phyloP scores from a whole-genome alignment of 2,113 vertebrate genomes.

The Ciconia boyciana region DNA sequence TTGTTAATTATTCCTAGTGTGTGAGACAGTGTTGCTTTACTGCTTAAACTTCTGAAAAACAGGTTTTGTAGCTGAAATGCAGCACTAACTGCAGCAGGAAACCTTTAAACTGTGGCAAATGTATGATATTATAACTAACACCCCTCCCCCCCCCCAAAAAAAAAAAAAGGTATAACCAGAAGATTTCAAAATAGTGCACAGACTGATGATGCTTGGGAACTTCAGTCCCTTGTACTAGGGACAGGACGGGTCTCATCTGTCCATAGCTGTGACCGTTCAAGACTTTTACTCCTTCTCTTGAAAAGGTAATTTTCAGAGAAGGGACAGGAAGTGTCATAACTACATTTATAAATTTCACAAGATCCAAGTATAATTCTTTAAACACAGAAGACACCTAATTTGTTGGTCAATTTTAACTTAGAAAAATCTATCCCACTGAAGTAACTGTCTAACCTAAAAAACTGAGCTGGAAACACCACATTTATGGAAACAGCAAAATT shows the following conservation, averaged over 20 bases:
- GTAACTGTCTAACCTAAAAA: not conserved
- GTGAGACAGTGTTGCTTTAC: not conserved
- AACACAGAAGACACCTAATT: not conserved
- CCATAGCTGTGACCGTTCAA: not conserved
- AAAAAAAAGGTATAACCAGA: too few species aligned
- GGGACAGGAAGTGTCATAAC: not conserved
- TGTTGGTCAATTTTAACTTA: not conserved
- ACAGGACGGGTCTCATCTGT: not conserved
- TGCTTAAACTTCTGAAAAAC: not conserved
- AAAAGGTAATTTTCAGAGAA: not conserved
- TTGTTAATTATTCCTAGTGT: not conserved
- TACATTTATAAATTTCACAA: not conserved
- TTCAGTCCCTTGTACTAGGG: accelerated
- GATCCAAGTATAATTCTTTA: not conserved
- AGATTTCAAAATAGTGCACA: not conserved
- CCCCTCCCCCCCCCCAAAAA: too few species aligned
- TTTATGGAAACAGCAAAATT: not conserved
- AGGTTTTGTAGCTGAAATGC: not conserved
- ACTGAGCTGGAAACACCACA: not conserved
- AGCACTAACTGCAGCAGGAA: not conserved
- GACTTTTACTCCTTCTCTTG: not conserved
- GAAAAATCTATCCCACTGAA: not conserved
- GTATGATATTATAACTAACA: accelerated
- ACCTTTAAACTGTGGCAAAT: not conserved
- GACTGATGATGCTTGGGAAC: not conserved